phyloP scores from a whole-genome alignment of 2,888 invertebrate genomes.

The Imbricaverruca yamaguchii region DNA sequence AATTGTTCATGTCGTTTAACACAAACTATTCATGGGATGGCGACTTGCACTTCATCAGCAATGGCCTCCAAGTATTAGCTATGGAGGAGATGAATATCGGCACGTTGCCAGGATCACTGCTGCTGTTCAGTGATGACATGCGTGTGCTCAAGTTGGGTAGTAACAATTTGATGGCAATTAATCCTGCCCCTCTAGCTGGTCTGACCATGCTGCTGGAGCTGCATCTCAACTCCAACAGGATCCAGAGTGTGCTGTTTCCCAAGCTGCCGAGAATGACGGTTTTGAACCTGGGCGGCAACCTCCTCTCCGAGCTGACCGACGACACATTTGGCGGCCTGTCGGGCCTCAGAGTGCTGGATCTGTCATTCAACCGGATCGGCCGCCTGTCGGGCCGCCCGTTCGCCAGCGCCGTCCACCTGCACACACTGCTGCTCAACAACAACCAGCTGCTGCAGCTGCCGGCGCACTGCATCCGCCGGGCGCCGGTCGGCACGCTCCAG shows the following conservation, averaged over 20 bases:
- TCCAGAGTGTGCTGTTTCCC: slow-evolving; percentile 33
- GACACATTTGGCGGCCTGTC: slow-evolving; percentile 35
- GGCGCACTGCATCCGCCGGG: slow-evolving; percentile 28
- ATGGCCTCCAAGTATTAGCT: slow-evolving; percentile 60
- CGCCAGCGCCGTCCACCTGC: slow-evolving; percentile 17
- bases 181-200: slow-evolving; percentile 34
- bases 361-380: slow-evolving; percentile 36
- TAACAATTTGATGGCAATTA: slow-evolving; percentile 32
- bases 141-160: slow-evolving; percentile 30
- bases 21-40: slow-evolving; percentile 64
- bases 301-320: slow-evolving; percentile 34
- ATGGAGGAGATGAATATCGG: slow-evolving; percentile 35
- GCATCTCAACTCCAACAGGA: slow-evolving; percentile 34
- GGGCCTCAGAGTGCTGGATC: slow-evolving; percentile 35
- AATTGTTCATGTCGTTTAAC: slow-evolving; percentile 62
- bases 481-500: slow-evolving; percentile 35
- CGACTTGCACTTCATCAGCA: slow-evolving; percentile 66
- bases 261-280: slow-evolving; percentile 31
- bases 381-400: neutral
- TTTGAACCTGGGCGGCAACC: slow-evolving; percentile 36
- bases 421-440: slow-evolving; percentile 29
- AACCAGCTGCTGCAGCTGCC: slow-evolving; percentile 33
- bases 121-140: slow-evolving; percentile 32
- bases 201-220: slow-evolving; percentile 33
- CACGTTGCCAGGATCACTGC: slow-evolving; percentile 33